phyloP scores from a whole-genome alignment of 2,113 vertebrate species.

The Uria lomvia region DNA sequence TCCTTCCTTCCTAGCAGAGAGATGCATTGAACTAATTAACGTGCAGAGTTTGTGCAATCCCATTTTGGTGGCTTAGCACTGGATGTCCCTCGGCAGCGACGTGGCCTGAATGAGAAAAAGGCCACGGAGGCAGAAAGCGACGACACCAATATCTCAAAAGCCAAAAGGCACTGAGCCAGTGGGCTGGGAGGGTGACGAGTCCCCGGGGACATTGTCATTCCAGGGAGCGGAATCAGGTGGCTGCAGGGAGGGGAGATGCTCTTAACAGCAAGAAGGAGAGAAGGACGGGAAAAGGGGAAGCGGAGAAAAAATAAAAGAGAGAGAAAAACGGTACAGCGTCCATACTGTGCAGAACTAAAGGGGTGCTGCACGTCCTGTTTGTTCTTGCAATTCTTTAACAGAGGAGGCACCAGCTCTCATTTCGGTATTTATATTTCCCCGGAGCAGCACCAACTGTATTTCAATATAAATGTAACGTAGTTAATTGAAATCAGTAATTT shows the following conservation, averaged over 20 bases:
- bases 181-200: neutral
- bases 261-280: neutral
- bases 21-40: constrained; percentile 42
- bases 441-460: constrained; percentile 54
- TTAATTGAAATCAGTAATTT: constrained; percentile 78
- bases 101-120: constrained; percentile 25
- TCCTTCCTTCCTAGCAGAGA: neutral
- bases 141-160: neutral
- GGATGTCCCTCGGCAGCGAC: neutral
- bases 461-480: constrained; percentile 48
- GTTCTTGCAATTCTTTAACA: neutral
- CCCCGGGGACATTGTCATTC: neutral
- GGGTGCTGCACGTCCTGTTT: neutral
- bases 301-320: neutral
- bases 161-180: neutral
- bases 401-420: constrained; percentile 22
- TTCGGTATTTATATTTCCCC: constrained; percentile 69
- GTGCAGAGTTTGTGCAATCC: constrained; percentile 40
- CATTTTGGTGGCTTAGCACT: constrained; percentile 44
- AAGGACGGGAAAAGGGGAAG: neutral
- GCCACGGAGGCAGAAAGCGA: neutral
- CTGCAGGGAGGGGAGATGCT: neutral
- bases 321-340: neutral
- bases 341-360: neutral
- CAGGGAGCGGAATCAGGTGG: neutral